phyloP scores from a whole-genome alignment of 2,113 vertebrate genomes.

The Benitochromis conjunctus region DNA sequence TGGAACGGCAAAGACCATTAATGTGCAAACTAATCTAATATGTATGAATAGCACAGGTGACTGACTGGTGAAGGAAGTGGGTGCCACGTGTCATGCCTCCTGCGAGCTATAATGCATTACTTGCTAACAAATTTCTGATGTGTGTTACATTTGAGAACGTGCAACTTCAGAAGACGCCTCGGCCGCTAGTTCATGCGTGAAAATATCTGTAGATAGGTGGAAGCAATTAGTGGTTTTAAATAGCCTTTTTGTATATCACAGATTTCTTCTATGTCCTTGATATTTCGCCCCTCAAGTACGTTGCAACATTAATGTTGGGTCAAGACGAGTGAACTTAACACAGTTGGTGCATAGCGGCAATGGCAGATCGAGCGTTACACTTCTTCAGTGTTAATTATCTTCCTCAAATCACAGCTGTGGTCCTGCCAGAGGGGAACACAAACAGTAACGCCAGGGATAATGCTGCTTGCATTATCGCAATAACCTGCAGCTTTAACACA shows the following conservation, averaged over 20 bases:
- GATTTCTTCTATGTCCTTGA: not conserved
- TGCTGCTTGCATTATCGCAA: not conserved
- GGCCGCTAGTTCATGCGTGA: not conserved
- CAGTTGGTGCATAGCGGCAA: not conserved
- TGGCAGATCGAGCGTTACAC: not conserved
- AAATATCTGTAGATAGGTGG: not conserved
- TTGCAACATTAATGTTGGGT: not conserved
- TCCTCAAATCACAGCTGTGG: not conserved
- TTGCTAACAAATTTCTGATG: not conserved
- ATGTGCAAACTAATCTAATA: rapidly evolving
- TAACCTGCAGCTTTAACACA: not conserved
- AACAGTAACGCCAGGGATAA: not conserved
- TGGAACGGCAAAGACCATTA: rapidly evolving
- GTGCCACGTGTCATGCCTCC: not conserved
- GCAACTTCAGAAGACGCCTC: not conserved
- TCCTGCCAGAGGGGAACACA: not conserved
- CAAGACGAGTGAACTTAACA: not conserved
- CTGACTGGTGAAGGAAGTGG: not conserved
- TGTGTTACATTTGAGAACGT: not conserved
- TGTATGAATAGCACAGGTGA: not conserved
- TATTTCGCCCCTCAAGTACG: not conserved
- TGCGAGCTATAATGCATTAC: not conserved
- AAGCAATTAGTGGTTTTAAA: not conserved
- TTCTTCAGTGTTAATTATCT: not conserved
- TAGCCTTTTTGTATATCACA: not conserved